phyloP scores from a whole-genome alignment of 2,888 invertebrate species.

The Cyaniris semiargus region DNA sequence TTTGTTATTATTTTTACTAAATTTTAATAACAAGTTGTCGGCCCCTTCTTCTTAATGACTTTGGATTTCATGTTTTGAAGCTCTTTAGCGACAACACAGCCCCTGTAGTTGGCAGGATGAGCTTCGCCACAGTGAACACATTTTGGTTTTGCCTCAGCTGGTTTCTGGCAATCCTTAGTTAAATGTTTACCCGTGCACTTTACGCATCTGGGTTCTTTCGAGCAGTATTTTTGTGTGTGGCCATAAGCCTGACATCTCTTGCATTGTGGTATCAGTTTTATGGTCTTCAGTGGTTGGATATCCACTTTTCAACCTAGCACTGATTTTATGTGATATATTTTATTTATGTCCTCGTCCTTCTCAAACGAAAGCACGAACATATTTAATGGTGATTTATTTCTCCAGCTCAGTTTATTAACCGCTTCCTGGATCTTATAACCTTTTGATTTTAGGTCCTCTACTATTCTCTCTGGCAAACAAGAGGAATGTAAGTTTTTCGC shows the following conservation, averaged over 20 bases:
- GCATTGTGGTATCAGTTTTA: too few relatives aligned
- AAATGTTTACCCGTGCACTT: neutral
- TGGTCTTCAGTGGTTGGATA: too few relatives aligned
- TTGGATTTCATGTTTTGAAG: neutral
- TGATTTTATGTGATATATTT: too few relatives aligned
- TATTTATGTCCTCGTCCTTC: too few relatives aligned
- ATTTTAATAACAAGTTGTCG: neutral
- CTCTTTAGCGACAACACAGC: neutral
- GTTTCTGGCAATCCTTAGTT: constrained; percentile 3
- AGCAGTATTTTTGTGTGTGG: neutral
- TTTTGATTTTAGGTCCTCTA: neutral
- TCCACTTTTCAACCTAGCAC: too few relatives aligned
- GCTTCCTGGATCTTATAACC: neutral
- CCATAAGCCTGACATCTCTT: too few relatives aligned
- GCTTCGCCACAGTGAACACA: neutral
- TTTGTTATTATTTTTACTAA: too few relatives aligned
- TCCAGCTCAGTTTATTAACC: neutral
- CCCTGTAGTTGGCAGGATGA: neutral
- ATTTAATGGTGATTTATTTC: neutral
- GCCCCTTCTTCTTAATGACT: neutral
- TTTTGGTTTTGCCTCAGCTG: constrained; percentile 4
- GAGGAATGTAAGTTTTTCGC: neutral
- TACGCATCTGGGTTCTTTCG: constrained; percentile 1
- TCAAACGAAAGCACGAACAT: too few relatives aligned
- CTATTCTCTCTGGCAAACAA: neutral